Base-by-base conservation (phyloP, 2,113 vertebrate species). In the Dermatemys mawii region DNA sequence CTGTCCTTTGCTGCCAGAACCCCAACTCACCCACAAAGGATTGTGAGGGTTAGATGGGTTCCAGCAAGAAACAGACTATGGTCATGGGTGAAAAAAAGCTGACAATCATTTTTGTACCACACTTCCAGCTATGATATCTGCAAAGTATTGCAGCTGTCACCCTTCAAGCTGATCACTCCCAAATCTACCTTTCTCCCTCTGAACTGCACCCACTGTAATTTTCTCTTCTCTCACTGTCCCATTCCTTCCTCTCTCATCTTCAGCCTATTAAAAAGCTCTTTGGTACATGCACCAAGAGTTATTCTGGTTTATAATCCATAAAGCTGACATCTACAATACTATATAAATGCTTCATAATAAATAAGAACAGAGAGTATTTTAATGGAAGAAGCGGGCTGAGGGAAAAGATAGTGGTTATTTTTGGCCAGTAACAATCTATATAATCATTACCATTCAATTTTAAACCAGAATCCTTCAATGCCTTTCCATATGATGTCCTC, bases 311-410 rank as follows among this genome's bases (percentile, higher is more conserved):
- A 50, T 90, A 53, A 73, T 90, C 70, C 22, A 27, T 81, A 53
- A 94, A 93, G 1, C 4, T 24, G 7, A 53, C n/a, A 48, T 92
- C 49, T 32, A 1, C 49, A 88, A 90, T 84, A 83, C 51, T 50
- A 57, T 38, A 49, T 21, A 94, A 87, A 90, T 60, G 7, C 3
- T 85, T 93, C 80, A 70, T 89, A 86, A 60, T 94, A 89, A 95
- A 53, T 35, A 87, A 95, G 41, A 84, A 79, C 80, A 46, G 22
- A 85, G 14, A 90, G 57, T 60, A 83, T 63, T 88, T 22, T 83
- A 80, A 14, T 35, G 8, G 21, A 83, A 90, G 41, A 92, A 5
- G 78, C 83, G 22, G n/a, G 32, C 54, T 90, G 78, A 60, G 26
- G 35, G 48, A 78, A 2, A 8, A 35, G n/a, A 8, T 38, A 21